Conservation (phyloP, 2,113 vertebrate species). For the Chaetura pelagica region DNA sequence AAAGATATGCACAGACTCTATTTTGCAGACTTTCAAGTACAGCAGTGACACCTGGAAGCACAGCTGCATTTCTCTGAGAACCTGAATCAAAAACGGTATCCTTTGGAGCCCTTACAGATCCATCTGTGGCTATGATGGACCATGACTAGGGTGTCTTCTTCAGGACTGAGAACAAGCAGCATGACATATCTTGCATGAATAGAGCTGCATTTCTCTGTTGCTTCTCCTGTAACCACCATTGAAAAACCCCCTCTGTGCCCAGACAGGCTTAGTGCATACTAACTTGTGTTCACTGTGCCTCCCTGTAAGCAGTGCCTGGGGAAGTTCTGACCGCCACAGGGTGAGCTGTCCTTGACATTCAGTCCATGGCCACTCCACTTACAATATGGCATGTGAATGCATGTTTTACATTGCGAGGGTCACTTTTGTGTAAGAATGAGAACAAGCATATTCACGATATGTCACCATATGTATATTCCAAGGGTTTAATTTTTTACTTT, state of each 20-base stretch:
- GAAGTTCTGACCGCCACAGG: not conserved
- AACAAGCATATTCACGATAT: not conserved
- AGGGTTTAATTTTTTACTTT: not conserved
- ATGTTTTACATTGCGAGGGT: too few species aligned
- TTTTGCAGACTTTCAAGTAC: not conserved
- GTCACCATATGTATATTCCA: not conserved
- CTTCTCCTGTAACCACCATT: not conserved
- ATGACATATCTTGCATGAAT: not conserved
- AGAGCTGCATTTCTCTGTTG: not conserved
- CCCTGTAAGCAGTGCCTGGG: fast-evolving
- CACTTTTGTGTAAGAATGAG: not conserved
- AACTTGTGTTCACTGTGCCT: not conserved
- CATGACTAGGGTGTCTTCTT: not conserved
- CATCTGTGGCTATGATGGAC: not conserved
- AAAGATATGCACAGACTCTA: not conserved
- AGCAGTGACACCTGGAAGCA: not conserved
- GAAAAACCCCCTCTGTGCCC: not conserved
- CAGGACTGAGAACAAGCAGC: not conserved
- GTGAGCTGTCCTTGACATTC: not conserved
- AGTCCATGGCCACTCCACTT: not conserved
- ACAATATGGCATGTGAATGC: fast-evolving
- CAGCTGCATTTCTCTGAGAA: not conserved
- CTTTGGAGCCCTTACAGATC: not conserved
- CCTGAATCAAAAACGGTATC: not conserved
- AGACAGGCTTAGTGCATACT: not conserved